Evolutionary conservation across 2,888 invertebrate species (phyloP), one percentile per base, ranked within the genome.

Genomic region (Acrocera orbiculus): DNA sequence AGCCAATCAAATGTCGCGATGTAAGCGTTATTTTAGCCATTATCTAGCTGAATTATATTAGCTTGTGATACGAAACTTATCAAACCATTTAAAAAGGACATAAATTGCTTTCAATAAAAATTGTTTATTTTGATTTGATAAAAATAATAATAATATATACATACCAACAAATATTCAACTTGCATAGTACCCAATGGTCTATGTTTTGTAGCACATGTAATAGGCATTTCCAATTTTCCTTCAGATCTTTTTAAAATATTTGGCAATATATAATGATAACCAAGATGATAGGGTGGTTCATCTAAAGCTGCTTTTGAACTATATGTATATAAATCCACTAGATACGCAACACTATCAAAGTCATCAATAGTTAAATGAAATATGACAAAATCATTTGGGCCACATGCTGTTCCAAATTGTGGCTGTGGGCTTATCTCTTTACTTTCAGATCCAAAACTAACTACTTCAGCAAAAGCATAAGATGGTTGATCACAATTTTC

Each of bases 261-360:
- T 7, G 92, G 90, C 48, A 93, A 63, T 42, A 93, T 69, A 63
- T 90, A 87, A 50, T 85, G 82, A 53, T 86, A 90, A 10, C 90
- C 92, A 36, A 89, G 67, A 61, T 87, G 87, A 49, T 70, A 73
- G 4, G 89, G 87, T 17, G 80, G 76, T 43, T 80, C 78, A 38
- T 72, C 74, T 26, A 66, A 61, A 16, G 56, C 59, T 27, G 64
- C 66, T 44, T 70, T 66, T 30, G 73, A 69, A 47, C 74, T 74
- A 50, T 78, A 78, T 19, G 76, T 70, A 54, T 81, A 90, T 50
- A 83, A 72, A 63, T 90, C 89, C 40, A 89, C 68, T 47, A 87
- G 66, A 56, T 81, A 86, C 17, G 83, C 86, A 52, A 83, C 69
- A 42, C 69, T 72, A 47, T 76, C 73, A 25, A 76, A 72, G 49